Base-by-base conservation (phyloP, 1,140 invertebrate species). In the Bombus huntii region DNA sequence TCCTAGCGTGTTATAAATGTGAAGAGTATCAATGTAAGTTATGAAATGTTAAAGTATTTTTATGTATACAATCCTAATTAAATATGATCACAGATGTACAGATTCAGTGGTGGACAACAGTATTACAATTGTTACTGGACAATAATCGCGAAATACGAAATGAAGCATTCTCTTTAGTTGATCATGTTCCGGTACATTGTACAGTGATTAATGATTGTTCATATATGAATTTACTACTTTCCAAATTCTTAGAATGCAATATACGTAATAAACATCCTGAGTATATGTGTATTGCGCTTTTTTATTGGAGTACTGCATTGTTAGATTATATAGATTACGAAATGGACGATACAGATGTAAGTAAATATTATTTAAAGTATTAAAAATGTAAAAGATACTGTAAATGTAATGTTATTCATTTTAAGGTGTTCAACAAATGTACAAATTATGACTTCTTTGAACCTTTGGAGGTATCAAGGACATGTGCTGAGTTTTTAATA, bases 351-450 rank as follows among this genome's bases (percentile, higher is more conserved):
- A 93, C 90, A 4, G 93, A 93, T 70, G 93, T 93, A 88, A 92
- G 88, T 88, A 39, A 59, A 80, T 12, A 31, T 42, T 57, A 57
- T 78, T 76, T 34, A 4, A 8, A 31, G 12, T 31, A 68, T 12
- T 53, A 53, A 31, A 78, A 75, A 12, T 15, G 34, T 22, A 31
- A 44, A 39, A 44, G 1, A 39, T 71, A 57, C 44, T 34, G 9
- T 68, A 0, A 72, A 71, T 78, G 70, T 53, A n/a, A 77, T 81
- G 80, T 34, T 53, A 28, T 85, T 89, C 72, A 82, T 53, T 92
- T 92, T 59, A 71, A 95, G 95, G 93, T 94, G 9, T 94, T 94
- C 65, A 93, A 93, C 71, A 94, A 93, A 37, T 94, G 92, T 53
- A 92, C 85, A 34, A 94, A 94, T 86, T 93, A 93, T 44, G 93